A percentile compares a stretch with the other conserved stretches of the same genome.
These are phyloP conservation scores for Cryptus armator DNA, from an alignment of 2,888 invertebrate species.

Conservation along the genomic window DNA sequence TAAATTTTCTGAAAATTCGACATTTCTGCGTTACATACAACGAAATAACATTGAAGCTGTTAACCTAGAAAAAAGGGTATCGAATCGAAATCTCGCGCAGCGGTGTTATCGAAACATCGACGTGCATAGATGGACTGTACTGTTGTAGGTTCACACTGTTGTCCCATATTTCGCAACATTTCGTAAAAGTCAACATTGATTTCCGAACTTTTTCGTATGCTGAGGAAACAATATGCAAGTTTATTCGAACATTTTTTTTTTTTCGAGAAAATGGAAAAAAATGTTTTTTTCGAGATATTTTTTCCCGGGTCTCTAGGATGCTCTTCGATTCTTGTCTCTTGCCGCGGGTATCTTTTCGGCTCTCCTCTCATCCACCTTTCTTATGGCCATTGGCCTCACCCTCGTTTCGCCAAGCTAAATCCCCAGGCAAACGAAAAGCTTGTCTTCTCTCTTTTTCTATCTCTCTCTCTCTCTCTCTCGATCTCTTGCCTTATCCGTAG, in stretches of 20 bases:
- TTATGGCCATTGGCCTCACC: constrained; percentile 44
- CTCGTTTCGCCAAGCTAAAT: constrained; percentile 44
- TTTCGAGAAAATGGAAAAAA: not conserved
- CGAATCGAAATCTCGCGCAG: too few species aligned
- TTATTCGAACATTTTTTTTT: not conserved
- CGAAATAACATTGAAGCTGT: too few species aligned
- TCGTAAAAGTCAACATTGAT: not conserved
- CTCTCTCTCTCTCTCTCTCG: not conserved
- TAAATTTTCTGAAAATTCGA: too few species aligned
- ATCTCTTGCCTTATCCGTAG: constrained; percentile 30
- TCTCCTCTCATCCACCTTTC: constrained; percentile 13
- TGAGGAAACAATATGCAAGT: too few species aligned
- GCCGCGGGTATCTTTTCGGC: not conserved
- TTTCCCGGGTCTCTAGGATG: not conserved
- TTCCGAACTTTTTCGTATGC: not conserved
- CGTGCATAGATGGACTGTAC: too few species aligned
- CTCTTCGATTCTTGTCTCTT: not conserved
- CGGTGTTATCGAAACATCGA: too few species aligned
- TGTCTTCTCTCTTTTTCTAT: not conserved
- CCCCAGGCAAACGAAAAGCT: constrained; percentile 39
- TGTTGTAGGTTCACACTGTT: too few species aligned
- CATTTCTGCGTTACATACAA: too few species aligned
- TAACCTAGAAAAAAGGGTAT: too few species aligned
- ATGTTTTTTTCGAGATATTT: not conserved
- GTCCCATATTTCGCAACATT: too few species aligned